Evolutionary conservation across 2,888 invertebrate genomes (phyloP), one percentile per base, ranked within the genome.

Genomic region (Pegoplata infirma): DNA sequence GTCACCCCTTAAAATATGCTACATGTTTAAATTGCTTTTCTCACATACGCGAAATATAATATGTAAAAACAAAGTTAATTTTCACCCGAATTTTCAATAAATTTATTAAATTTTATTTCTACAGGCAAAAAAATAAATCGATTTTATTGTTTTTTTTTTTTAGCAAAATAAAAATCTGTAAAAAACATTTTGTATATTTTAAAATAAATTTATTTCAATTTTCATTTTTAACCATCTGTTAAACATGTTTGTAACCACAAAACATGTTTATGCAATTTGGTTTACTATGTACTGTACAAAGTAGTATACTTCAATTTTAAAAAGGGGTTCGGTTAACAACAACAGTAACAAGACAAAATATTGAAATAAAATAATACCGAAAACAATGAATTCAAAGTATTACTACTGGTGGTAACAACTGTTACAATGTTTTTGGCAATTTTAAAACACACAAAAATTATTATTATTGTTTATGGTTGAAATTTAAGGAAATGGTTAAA

Each of bases 211-310:
- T 63, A 21, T 49, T 63, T 40, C 32, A 23, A 19, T 49, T 36
- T 36, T 25, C 32, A 23, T n/a, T 49, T 36, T 36, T 25, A 21
- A 47, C 19, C 72, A 72, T 63, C 68, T 78, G 73, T 64, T 47
- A 46, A 64, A 74, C 73, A 69, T 73, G 73, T 74, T 69, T 68
- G 46, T 56, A 73, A 74, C 78, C 78, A 69, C 78, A 78, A 64
- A 77, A 78, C 78, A 78, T 69, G 78, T 69, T 78, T 69, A 63
- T 73, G 63, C 77, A 68, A 73, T 77, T 77, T 68, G 53, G 51
- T 66, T 64, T n/a, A n/a, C 47, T 68, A 59, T 36, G 12, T 28
- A 7, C 7, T 28, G 28, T 10, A n/a, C n/a, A n/a, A n/a, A n/a
- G n/a, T n/a, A n/a, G 6, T 5, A 25, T 49, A 61, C 40, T 71